phyloP scores from a whole-genome alignment of 1,140 invertebrate species.

The Holotrichia oblita region DNA sequence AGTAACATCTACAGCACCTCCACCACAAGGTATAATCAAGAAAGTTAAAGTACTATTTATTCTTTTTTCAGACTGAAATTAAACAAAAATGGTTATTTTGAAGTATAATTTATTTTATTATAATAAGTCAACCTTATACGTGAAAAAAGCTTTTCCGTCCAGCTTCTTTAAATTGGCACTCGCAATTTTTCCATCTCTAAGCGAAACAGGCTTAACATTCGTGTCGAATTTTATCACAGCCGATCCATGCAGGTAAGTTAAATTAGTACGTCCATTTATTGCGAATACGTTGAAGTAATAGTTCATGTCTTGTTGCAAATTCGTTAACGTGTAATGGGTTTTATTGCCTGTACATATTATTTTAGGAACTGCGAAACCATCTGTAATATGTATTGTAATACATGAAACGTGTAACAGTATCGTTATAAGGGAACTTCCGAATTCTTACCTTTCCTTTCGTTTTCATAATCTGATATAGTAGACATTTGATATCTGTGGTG shows the following conservation, averaged over 20 bases:
- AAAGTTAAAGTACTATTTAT: constrained; percentile 55
- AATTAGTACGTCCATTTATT: constrained; percentile 60
- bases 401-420: not conserved
- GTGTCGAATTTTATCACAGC: constrained; percentile 57
- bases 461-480: constrained; percentile 21
- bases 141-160: constrained; percentile 59
- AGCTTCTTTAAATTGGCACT: constrained; percentile 59
- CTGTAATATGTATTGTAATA: not conserved
- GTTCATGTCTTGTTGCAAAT: constrained; percentile 63
- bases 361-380: constrained; percentile 40
- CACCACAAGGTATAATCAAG: constrained; percentile 63
- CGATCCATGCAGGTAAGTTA: constrained; percentile 60
- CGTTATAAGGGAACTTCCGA: not conserved
- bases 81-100: constrained; percentile 30
- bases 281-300: constrained; percentile 64
- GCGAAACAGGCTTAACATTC: constrained; percentile 52
- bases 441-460: constrained; percentile 39
- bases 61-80: constrained; percentile 51
- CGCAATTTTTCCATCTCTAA: constrained; percentile 58
- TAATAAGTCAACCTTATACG: constrained; percentile 57
- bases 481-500: constrained; percentile 3
- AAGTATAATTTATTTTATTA: constrained; percentile 14
- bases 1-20: constrained; percentile 57
- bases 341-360: constrained; percentile 66
- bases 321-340: constrained; percentile 66